Conservation (phyloP, 1,140 invertebrate genomes). For the Aphidius gifuensis region DNA sequence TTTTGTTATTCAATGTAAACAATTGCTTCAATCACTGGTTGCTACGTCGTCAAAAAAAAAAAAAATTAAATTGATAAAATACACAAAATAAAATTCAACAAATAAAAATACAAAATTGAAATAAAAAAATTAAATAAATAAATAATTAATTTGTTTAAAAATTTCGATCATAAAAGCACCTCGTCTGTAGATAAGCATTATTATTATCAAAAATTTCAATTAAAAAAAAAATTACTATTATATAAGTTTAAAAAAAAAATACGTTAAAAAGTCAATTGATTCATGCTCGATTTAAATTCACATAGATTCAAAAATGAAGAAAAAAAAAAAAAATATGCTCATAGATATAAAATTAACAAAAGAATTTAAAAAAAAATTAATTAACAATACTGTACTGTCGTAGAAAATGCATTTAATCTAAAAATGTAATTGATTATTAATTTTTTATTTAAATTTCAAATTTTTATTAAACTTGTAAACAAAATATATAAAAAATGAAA, state of each 20-base stretch:
- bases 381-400: too few species aligned
- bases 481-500: too few species aligned
- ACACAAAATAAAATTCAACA: not conserved
- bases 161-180: constrained; percentile 9
- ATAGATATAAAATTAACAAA: constrained; percentile 4
- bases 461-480: too few species aligned
- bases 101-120: constrained; percentile 5
- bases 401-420: too few species aligned
- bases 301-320: constrained; percentile 13
- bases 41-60: constrained; percentile 14
- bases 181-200: constrained; percentile 14
- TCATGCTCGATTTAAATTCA: constrained; percentile 18
- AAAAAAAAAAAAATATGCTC: constrained; percentile 10
- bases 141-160: constrained; percentile 5
- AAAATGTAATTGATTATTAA: too few species aligned
- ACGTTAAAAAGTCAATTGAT: constrained; percentile 21
- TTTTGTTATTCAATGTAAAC: constrained; percentile 11
- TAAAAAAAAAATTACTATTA: constrained; percentile 13
- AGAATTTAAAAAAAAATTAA: not conserved
- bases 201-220: constrained; percentile 6
- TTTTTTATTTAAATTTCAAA: too few species aligned
- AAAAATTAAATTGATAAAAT: constrained; percentile 7
- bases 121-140: constrained; percentile 3
- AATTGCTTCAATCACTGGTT: constrained; percentile 6
- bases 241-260: not conserved